Base-by-base conservation (phyloP, 2,888 invertebrate species). In the Chymomyza caudatula region DNA sequence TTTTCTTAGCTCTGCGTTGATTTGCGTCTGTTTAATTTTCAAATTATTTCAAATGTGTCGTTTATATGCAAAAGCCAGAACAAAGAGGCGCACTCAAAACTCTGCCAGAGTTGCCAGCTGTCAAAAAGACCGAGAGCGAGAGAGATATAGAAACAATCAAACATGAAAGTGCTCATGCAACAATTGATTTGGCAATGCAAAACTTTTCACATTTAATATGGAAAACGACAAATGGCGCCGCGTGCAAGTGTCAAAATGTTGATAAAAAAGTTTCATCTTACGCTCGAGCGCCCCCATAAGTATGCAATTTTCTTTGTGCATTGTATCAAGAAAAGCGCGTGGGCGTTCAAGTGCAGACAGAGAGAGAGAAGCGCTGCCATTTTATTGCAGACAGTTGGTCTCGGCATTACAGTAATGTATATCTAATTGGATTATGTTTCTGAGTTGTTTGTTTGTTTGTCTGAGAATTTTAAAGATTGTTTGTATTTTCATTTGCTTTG, bases 261-360 rank as follows among this genome's bases (percentile, higher is more conserved):
- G 53, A 53, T 53, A 53, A 53, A 53, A 37, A 53, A 51, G 51
- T 51, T 51, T 37, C 29, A 11, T 37, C 29, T 37, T 37, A 37
- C 29, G 29, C 29, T 0, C 29, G 51, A 13, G 51, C 51, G 51
- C 51, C 13, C 22, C 11, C 3, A 5, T 20, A 51, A 51, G 19
- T 51, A 17, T 17, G 25, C 23, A 22, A 22, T 53, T 51, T 51
- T 8, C 20, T 20, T 22, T 20, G 17, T 53, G 23, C 53, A 53
- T 13, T 5, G 25, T 53, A 23, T 23, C 17, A 22, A 22, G 22
- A 23, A 49, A 49, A 49, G 4, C 13, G n/a, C 19, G 37, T n/a
- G n/a, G n/a, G n/a, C n/a, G n/a, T n/a, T n/a, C n/a, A n/a, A n/a
- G n/a, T n/a, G n/a, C n/a, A n/a, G n/a, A n/a, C n/a, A n/a, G n/a